These are phyloP conservation scores for Polyodon spathula DNA, from an alignment of 2,113 vertebrate species.

Conservation along the genomic window DNA sequence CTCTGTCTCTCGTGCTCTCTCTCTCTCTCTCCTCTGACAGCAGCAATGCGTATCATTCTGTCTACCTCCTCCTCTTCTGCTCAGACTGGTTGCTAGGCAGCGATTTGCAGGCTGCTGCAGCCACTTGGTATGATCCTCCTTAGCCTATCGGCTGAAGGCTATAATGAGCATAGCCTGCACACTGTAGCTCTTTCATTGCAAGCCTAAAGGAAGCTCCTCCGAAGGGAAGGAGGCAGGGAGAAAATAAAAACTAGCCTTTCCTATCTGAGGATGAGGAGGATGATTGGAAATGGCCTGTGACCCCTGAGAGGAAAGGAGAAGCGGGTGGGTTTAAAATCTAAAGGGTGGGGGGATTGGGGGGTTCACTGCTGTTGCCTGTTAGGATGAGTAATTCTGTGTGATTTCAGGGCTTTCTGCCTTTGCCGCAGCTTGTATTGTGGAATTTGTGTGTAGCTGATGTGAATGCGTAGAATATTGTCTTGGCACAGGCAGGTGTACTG, in stretches of 20 bases:
- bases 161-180: conserved; percentile 53
- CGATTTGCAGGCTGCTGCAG: conserved; percentile 65
- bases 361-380: neutral
- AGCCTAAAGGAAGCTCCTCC: conserved; percentile 29
- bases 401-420: conserved; percentile 13
- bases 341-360: conserved; percentile 15
- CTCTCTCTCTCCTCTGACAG: conserved; percentile 15
- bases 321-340: conserved; percentile 10
- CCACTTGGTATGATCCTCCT: conserved; percentile 60
- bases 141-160: conserved; percentile 66
- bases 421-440: conserved; percentile 4
- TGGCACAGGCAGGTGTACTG: neutral
- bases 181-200: conserved; percentile 55
- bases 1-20: conserved; percentile 16
- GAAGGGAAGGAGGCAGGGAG: conserved; percentile 42
- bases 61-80: conserved; percentile 53
- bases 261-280: no score
- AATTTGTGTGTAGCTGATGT: conserved; percentile 2
- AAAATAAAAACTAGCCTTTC: conserved; percentile 7
- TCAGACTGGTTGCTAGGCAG: conserved; percentile 86
- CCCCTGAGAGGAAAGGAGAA: neutral
- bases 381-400: conserved; percentile 27
- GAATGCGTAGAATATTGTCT: conserved; percentile 5
- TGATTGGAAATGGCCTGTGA: neutral
- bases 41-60: conserved; percentile 61